Base-by-base conservation (phyloP, 2,113 vertebrate genomes). In the Malaclemys terrapin region DNA sequence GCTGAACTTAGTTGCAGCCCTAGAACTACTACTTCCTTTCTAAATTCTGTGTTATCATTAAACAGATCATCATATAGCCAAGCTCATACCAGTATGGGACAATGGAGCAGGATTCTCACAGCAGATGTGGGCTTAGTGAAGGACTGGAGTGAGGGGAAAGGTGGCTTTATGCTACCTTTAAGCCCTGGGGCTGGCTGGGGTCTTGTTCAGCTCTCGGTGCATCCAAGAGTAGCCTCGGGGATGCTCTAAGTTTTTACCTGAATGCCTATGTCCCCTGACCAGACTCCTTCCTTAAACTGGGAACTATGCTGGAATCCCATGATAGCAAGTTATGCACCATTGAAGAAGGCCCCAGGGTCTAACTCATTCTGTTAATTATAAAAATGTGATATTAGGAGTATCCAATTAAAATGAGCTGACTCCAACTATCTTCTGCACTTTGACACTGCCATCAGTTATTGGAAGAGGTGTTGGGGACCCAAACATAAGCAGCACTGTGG, bases 171-270 rank as follows among this genome's bases (percentile, higher is more conserved):
- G 11, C 2, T 10, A 52, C 8, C 47, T 81, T 89, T 88, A 25
- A 47, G 42, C 13, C 4, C 75, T 78, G 42, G 8, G 24, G 17
- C 53, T 80, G 19, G 38, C 24, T 76, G 72, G 42, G 10, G 38
- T 14, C 10, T 76, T 42, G 42, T 76, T 76, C 38, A 76, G 11
- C 6, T 24, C 42, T 42, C 14, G 20, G 22, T 42, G 9, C 19
- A 75, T 76, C 42, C 42, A 13, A 76, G 6, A 45, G 24, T 45
- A 25, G 38, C 72, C 72, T 75, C 6, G 5, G 19, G 5, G 14
- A 31, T 69, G 49, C 45, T n/a, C 22, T 1, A 1, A 10, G 5
- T n/a, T 76, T 59, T 24, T 47, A 50, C 47, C 49, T 2, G 0
- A 6, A 10, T 10, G 5, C 22, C 12, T 38, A 22, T 80, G 10